Conservation (phyloP, 2,888 invertebrate genomes). For the Metopia argyrocephala region DNA sequence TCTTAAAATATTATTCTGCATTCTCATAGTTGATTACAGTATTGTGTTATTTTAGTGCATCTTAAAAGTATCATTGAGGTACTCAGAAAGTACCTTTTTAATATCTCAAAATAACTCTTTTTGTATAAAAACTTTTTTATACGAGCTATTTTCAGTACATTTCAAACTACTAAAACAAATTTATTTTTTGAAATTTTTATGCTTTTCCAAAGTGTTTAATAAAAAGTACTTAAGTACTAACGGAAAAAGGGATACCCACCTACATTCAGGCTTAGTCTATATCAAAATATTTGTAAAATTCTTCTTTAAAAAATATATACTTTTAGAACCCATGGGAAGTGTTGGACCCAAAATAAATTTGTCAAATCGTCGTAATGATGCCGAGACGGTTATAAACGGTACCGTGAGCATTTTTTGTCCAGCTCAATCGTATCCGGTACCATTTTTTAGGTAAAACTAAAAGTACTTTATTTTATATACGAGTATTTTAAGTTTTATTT, state of each 20-base stretch:
- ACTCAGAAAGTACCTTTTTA: too few relatives aligned
- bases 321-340: slow-evolving; percentile 79
- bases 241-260: not conserved
- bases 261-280: slow-evolving; percentile 29
- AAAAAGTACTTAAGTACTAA: not conserved
- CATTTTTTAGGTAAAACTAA: slow-evolving; percentile 82
- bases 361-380: slow-evolving; percentile 82
- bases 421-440: slow-evolving; percentile 87
- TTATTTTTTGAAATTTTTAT: too few relatives aligned
- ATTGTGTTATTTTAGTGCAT: too few relatives aligned
- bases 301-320: slow-evolving; percentile 73
- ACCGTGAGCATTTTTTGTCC: slow-evolving; percentile 86
- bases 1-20: too few relatives aligned
- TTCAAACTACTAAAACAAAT: too few relatives aligned
- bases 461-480: too few relatives aligned
- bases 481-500: too few relatives aligned
- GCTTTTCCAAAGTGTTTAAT: not conserved
- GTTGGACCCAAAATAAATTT: slow-evolving; percentile 82
- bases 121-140: too few relatives aligned
- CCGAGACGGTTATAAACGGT: slow-evolving; percentile 72
- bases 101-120: too few relatives aligned
- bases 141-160: too few relatives aligned
- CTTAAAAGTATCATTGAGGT: too few relatives aligned
- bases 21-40: too few relatives aligned
- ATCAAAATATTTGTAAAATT: not conserved